Evolutionary conservation across 2,797 vertebrate genomes (phyloP), one percentile per base, ranked within the genome.

Genomic region (Pterois miles): DNA sequence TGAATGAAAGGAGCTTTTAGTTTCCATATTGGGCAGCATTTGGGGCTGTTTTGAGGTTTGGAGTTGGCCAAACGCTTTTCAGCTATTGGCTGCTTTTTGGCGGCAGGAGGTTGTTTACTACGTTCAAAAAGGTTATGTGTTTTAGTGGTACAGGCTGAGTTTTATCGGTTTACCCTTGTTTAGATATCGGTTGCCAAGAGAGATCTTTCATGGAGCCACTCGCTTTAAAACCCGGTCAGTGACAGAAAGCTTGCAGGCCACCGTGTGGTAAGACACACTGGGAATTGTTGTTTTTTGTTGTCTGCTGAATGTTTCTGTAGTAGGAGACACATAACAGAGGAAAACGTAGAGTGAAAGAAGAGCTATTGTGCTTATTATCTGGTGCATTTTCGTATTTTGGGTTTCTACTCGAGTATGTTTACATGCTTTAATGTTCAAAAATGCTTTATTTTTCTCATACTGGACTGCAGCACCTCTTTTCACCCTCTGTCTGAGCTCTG

Each of bases 1-100:
- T 53, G 71, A 85, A 84, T 91, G 73, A 92, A 88, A 88, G 67
- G 72, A 81, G 62, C 81, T 84, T 83, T 89, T 78, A 80, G 65
- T 82, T 77, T 87, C 68, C 65, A 73, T 80, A 67, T 54, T 80
- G 6, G 22, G 78, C 38, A 53, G 62, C 71, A 3, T 85, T 79
- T 59, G 54, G 65, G 69, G 75, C 80, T 71, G 66, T 78, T 86
- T 74, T 78, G 67, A 80, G 81, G 81, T 82, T 82, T 87, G 31
- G 43, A 79, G 8, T 76, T 84, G 71, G 82, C 83, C 70, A 83
- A 78, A 80, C 4, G 16, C 70, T 82, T 88, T 80, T 68, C 80
- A 82, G 80, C 75, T 40, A 82, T 82, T 82, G 73, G 73, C 50
- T 65, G 66, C 79, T 48, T 74, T 77, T 62, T 48, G 72, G 75